Evolutionary conservation across 2,113 vertebrate genomes (phyloP), one percentile per base, ranked within the genome.

Genomic region (Progne subis): DNA sequence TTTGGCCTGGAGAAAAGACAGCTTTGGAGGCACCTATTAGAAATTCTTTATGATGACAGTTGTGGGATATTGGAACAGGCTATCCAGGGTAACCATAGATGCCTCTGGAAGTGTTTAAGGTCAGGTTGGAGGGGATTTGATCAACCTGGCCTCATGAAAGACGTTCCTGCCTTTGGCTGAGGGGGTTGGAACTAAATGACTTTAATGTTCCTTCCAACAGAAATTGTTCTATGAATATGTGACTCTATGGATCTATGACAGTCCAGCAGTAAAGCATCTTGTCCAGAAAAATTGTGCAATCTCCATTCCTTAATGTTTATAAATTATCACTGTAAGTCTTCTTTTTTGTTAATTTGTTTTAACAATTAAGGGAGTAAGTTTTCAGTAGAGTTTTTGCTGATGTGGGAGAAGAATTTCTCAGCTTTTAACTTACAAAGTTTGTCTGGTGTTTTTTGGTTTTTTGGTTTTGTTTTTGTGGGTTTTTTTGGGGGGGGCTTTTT

Each of bases 131-230:
- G 11, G 8, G 13, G 0, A 12, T 71, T 61, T 76, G 32, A 44
- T 31, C 55, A 91, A 29, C 10, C 5, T n/a, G 15, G 5, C 9
- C 24, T 52, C 0, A 0, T 53, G 37, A 19, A 70, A 52, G 12
- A 4, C n/a, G 4, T 25, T 52, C 13, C 18, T 72, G 47, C 14
- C 8, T 8, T 6, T 43, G 14, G 5, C 4, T 6, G 32, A 8
- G 13, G 20, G 14, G 1, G 0, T 3, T 43, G 11, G 29, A 43
- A 72, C 19, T 59, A 17, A 11, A 34, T 18, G 3, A 14, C 52
- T 49, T 74, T 70, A 60, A 16, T 13, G 6, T 64, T 5, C 11
- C 5, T 82, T 71, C 29, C 59, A 76, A 43, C 7, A 41, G 11
- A 69, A 65, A 79, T 8, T 4, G 2, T 68, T 88, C 26, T 31